These are phyloP conservation scores for Triops longicaudatus DNA, from an alignment of 1,140 invertebrate genomes.

Conservation along the genomic window DNA sequence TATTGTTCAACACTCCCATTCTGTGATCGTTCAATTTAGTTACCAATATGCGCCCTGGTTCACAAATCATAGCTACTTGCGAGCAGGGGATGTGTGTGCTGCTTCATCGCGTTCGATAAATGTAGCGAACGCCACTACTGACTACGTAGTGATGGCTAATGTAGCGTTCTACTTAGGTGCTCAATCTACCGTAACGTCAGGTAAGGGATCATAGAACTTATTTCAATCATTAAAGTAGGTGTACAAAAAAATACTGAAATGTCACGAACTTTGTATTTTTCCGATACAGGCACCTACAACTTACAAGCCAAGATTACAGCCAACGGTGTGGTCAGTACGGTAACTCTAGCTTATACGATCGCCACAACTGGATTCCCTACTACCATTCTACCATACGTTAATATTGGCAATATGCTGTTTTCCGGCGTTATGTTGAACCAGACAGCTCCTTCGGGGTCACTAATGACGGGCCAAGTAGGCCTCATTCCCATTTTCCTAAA, in stretches of 20 bases:
- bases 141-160: neutral
- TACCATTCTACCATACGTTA: neutral
- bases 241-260: no score
- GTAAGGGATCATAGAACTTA: no score
- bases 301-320: slow-evolving; percentile 1
- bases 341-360: neutral
- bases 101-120: neutral
- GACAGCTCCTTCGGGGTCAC: neutral
- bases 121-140: neutral
- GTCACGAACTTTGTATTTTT: neutral
- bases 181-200: neutral
- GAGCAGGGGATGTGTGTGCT: neutral
- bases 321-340: neutral
- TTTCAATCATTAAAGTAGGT: no score
- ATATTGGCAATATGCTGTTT: neutral
- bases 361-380: neutral
- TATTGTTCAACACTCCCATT: neutral
- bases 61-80: neutral
- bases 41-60: neutral
- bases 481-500: neutral
- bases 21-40: neutral
- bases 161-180: neutral
- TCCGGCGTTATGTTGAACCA: neutral
- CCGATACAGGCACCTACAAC: neutral
- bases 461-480: neutral